These are phyloP conservation scores for Drosophila nannoptera DNA, from an alignment of 1,140 invertebrate species.

Conservation along the genomic window DNA sequence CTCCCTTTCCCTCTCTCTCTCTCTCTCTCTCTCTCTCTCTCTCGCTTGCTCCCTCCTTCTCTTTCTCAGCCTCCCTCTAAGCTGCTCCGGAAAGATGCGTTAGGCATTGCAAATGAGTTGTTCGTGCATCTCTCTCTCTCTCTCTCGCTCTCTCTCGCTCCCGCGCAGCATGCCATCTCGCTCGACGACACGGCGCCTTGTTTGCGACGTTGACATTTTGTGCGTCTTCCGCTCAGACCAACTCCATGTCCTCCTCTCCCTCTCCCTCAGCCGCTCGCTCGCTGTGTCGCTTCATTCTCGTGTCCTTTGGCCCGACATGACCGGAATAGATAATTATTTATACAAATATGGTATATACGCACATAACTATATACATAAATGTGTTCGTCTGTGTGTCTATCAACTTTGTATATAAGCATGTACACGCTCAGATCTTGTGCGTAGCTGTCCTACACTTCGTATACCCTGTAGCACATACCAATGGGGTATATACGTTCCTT, in stretches of 20 bases:
- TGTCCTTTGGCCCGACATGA: constrained; percentile 42
- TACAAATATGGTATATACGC: constrained; percentile 27
- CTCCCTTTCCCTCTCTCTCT: background rate
- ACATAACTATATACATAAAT: background rate
- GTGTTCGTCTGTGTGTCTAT: background rate
- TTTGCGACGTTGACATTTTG: constrained; percentile 45
- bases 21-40: too few relatives aligned
- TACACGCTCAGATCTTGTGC: constrained; percentile 21
- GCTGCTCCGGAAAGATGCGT: constrained; percentile 27
- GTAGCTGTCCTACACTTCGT: constrained; percentile 7
- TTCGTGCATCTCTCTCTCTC: constrained; percentile 30
- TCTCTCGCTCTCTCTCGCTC: background rate
- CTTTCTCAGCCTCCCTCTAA: background rate
- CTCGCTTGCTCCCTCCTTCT: too few relatives aligned
- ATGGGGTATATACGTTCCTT: background rate
- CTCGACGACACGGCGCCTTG: constrained; percentile 18
- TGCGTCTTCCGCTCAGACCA: constrained; percentile 12
- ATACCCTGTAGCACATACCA: background rate
- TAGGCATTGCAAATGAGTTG: constrained; percentile 56
- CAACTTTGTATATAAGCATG: constrained; percentile 5
- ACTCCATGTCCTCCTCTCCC: background rate
- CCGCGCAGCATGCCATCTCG: constrained; percentile 9
- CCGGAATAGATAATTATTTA: constrained; percentile 65
- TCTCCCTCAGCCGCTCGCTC: background rate
- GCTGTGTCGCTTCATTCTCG: background rate